These are phyloP conservation scores for Euzetes globulus DNA, from an alignment of 2,888 invertebrate genomes.

Conservation along the genomic window DNA sequence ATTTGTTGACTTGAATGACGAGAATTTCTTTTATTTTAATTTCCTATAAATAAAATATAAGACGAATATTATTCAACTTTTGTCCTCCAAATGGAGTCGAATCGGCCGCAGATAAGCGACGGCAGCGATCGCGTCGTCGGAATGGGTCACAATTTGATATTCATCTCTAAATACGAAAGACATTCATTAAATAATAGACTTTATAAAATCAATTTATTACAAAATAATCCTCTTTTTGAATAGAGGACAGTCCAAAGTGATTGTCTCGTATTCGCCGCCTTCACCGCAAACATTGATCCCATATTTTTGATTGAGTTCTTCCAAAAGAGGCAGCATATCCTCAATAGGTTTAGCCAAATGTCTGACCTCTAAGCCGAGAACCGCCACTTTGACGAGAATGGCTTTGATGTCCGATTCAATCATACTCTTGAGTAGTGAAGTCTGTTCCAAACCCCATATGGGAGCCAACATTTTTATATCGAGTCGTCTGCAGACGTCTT, in stretches of 20 bases:
- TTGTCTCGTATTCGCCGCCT: conserved; percentile 98
- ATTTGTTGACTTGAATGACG: too few species aligned
- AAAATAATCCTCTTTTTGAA: conserved; percentile 63
- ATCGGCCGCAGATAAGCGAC: conserved; percentile 87
- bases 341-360: conserved; percentile 79
- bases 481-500: conserved; percentile 92
- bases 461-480: conserved; percentile 82
- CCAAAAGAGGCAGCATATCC: conserved; percentile 77
- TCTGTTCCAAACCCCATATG: conserved; percentile 92
- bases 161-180: conserved; percentile 54
- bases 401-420: conserved; percentile 84
- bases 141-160: conserved; percentile 75
- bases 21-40: too few species aligned
- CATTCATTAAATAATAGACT: not conserved
- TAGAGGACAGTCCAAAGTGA: conserved; percentile 92
- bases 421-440: conserved; percentile 91
- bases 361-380: conserved; percentile 78
- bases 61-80: conserved; percentile 43
- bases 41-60: too few species aligned
- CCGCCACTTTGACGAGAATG: conserved; percentile 94
- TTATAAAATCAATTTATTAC: conserved; percentile 11
- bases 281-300: conserved; percentile 94
- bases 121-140: conserved; percentile 85
- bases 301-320: conserved; percentile 83
- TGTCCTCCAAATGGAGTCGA: conserved; percentile 68